Evolutionary conservation across 2,113 vertebrate genomes (phyloP).

Genomic region (Sturnira hondurensis): DNA sequence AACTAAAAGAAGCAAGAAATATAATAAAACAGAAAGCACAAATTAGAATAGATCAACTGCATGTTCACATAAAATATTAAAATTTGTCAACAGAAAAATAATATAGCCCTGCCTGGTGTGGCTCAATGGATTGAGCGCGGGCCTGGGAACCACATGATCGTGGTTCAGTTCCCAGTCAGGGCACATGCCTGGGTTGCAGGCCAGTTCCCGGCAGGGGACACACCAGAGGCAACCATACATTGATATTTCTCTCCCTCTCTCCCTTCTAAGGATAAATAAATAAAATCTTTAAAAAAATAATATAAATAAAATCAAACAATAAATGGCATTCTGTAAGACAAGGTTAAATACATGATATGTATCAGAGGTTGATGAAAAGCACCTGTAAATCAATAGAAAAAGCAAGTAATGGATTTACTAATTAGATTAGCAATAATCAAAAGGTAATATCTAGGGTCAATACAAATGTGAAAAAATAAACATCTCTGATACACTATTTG

Average conservation of each 20-base stretch:
- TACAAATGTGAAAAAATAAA: neutral
- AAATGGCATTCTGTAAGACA: neutral
- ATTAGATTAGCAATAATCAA: neutral
- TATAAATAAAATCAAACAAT: neutral
- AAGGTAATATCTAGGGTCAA: neutral
- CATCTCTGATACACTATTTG: neutral
- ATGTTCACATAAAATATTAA: neutral
- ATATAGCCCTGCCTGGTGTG: no score
- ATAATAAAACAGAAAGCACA: neutral
- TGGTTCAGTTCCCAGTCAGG: no score
- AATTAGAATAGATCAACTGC: neutral
- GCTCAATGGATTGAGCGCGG: no score
- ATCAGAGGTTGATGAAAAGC: neutral
- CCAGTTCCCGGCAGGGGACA: no score
- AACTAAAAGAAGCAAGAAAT: neutral
- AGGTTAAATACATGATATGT: neutral
- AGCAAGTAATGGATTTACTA: neutral
- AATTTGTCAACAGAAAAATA: neutral
- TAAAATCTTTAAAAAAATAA: no score
- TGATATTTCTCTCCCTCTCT: no score
- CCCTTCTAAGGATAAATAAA: no score
- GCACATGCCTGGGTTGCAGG: no score
- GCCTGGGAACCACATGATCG: no score
- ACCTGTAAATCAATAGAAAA: neutral
- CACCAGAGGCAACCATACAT: no score